phyloP scores from a whole-genome alignment of 2,797 vertebrate genomes.

The Numenius phaeopus region DNA sequence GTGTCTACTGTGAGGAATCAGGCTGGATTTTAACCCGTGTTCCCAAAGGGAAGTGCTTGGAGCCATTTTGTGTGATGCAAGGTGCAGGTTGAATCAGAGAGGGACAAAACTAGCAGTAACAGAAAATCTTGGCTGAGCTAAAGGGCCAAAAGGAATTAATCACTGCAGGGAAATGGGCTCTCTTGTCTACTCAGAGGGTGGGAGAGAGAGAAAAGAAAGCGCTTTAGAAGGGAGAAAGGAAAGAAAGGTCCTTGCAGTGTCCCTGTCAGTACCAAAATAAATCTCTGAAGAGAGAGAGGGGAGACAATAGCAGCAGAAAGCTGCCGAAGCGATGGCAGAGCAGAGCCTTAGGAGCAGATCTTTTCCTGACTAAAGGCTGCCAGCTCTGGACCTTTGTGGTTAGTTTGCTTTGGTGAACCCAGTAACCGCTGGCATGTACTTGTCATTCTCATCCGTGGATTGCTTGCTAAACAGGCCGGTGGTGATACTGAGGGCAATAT shows the following conservation, averaged over 20 bases:
- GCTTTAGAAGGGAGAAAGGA: not conserved
- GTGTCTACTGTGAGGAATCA: not conserved
- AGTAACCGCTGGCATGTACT: not conserved
- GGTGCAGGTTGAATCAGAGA: not conserved
- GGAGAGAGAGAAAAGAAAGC: slow-evolving; percentile 3
- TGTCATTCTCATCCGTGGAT: not conserved
- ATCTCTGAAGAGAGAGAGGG: not conserved
- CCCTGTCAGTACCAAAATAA: slow-evolving; percentile 17
- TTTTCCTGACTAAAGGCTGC: slow-evolving; percentile 14
- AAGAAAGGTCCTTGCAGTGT: slow-evolving; percentile 21
- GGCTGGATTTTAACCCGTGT: not conserved
- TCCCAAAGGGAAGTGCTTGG: not conserved
- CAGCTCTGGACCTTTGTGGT: slow-evolving; percentile 29
- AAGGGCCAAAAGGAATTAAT: slow-evolving; percentile 16
- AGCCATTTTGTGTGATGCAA: not conserved
- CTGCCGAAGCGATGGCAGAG: not conserved
- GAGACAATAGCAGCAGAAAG: slow-evolving; percentile 9
- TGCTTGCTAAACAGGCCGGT: slow-evolving; percentile 10
- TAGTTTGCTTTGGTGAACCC: slow-evolving; percentile 33
- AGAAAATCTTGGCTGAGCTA: not conserved
- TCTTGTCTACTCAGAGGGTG: not conserved
- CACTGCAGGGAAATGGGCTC: not conserved
- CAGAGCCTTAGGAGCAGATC: not conserved
- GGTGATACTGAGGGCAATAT: slow-evolving; percentile 13
- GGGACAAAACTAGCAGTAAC: not conserved